These are phyloP conservation scores for Triplophysa rosa DNA, from an alignment of 2,113 vertebrate genomes.

Conservation along the genomic window DNA sequence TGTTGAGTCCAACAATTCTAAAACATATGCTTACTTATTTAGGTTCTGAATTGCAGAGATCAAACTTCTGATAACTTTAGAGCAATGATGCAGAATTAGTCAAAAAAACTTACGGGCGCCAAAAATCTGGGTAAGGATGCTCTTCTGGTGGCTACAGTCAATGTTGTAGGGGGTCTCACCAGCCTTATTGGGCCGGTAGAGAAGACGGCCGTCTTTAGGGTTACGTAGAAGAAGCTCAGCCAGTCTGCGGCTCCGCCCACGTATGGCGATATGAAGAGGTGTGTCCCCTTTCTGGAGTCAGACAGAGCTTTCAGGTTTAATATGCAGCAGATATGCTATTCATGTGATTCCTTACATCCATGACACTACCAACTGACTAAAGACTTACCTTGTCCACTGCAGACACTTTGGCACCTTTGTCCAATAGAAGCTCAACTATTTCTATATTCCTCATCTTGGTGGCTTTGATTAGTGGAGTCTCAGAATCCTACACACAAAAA, in stretches of 20 bases:
- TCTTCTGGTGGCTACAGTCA: constrained; percentile 90
- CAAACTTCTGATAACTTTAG: not conserved
- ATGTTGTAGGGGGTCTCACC: constrained; percentile 91
- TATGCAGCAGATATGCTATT: not conserved
- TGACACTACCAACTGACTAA: not conserved
- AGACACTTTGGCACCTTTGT: constrained; percentile 96
- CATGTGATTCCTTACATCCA: not conserved
- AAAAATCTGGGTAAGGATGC: constrained; percentile 90
- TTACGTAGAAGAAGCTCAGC: constrained; percentile 86
- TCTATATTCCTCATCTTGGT: constrained; percentile 98
- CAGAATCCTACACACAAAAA: constrained; percentile 80
- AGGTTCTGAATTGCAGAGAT: not conserved
- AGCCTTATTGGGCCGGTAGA: constrained; percentile 87
- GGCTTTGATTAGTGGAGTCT: constrained; percentile 95
- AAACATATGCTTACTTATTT: not conserved
- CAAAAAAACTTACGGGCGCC: constrained; percentile 79
- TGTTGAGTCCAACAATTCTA: not conserved
- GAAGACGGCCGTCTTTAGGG: constrained; percentile 86
- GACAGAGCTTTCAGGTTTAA: not conserved
- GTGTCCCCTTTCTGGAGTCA: constrained; percentile 84
- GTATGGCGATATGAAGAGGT: constrained; percentile 87
- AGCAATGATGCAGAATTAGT: not conserved
- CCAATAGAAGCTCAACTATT: constrained; percentile 93
- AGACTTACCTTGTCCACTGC: constrained; percentile 88
- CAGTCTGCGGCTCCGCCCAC: constrained; percentile 84